A percentile compares a stretch with the other conserved stretches of the same genome.
These are phyloP conservation scores for Tribolium freemani DNA, from an alignment of 2,888 invertebrate species.

Conservation along the genomic window DNA sequence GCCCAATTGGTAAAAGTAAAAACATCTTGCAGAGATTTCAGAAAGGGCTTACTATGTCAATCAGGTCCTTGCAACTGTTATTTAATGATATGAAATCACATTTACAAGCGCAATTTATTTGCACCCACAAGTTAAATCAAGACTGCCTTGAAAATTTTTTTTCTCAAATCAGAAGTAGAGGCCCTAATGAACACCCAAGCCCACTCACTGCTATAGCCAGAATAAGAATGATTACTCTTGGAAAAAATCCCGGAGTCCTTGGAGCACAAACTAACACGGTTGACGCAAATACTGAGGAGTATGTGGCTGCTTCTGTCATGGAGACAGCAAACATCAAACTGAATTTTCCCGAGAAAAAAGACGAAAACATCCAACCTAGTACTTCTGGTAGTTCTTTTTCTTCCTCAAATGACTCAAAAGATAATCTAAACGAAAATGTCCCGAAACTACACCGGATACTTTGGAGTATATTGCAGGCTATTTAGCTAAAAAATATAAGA, in stretches of 20 bases:
- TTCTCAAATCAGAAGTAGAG: constrained; percentile 30
- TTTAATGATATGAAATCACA: constrained; percentile 16
- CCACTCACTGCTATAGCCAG: constrained; percentile 38
- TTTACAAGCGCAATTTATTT: not conserved
- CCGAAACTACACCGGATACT: too few species aligned
- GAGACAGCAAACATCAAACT: not conserved
- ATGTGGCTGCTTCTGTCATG: too few species aligned
- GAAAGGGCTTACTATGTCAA: constrained; percentile 47
- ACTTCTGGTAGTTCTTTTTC: not conserved
- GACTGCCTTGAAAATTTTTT: constrained; percentile 14
- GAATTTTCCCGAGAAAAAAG: not conserved
- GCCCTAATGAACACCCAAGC: constrained; percentile 41
- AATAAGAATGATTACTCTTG: constrained; percentile 38
- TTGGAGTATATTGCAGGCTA: constrained; percentile 11
- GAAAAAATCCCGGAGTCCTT: constrained; percentile 36
- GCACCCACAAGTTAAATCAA: constrained; percentile 14
- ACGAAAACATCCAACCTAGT: not conserved
- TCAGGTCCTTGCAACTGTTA: constrained; percentile 35
- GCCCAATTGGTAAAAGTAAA: constrained; percentile 35
- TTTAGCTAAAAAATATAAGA: constrained; percentile 12
- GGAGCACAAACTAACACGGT: not conserved
- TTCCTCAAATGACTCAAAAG: not conserved
- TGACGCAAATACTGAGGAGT: not conserved
- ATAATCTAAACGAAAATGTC: too few species aligned
- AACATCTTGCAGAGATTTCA: constrained; percentile 47